Evolutionary conservation across 2,888 invertebrate species (phyloP).

Genomic region (Xestobium rufovillosum): DNA sequence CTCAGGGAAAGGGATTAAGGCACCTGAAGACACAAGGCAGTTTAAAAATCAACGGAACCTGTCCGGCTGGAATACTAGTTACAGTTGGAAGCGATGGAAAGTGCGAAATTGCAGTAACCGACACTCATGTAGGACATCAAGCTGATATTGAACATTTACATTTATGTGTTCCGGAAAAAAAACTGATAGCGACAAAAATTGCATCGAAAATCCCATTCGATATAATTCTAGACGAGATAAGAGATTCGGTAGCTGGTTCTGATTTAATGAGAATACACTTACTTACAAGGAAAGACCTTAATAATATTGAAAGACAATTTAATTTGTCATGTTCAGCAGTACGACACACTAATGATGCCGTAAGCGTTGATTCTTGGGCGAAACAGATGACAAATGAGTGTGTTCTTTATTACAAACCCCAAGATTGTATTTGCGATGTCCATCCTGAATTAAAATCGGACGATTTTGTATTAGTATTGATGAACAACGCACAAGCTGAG

Average conservation of each 20-base stretch:
- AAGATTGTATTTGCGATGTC: constrained; percentile 11
- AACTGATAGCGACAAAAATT: constrained; percentile 15
- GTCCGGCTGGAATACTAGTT: constrained; percentile 18
- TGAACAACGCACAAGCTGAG: constrained; percentile 25
- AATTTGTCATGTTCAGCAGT: constrained; percentile 15
- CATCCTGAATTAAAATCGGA: constrained; percentile 20
- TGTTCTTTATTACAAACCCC: constrained; percentile 24
- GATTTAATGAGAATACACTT: constrained; percentile 17
- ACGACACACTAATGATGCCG: constrained; percentile 14
- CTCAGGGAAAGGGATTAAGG: background rate
- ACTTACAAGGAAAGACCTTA: constrained; percentile 18
- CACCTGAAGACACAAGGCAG: constrained; percentile 5
- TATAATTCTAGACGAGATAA: constrained; percentile 18
- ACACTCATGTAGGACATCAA: constrained; percentile 17
- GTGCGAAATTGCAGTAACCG: constrained; percentile 6
- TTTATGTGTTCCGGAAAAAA: constrained; percentile 10
- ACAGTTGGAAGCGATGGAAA: constrained; percentile 4
- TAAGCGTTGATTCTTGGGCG: constrained; percentile 20
- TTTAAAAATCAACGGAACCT: constrained; percentile 17
- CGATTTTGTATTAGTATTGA: too few species aligned
- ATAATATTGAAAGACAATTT: constrained; percentile 19
- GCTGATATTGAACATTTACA: constrained; percentile 18
- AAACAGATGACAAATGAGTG: constrained; percentile 16
- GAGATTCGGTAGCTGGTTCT: constrained; percentile 11
- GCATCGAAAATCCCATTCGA: constrained; percentile 19